A percentile compares a stretch with the other conserved stretches of the same genome.
phyloP scores from a whole-genome alignment of 2,888 invertebrate genomes.

The Auanema sp. region DNA sequence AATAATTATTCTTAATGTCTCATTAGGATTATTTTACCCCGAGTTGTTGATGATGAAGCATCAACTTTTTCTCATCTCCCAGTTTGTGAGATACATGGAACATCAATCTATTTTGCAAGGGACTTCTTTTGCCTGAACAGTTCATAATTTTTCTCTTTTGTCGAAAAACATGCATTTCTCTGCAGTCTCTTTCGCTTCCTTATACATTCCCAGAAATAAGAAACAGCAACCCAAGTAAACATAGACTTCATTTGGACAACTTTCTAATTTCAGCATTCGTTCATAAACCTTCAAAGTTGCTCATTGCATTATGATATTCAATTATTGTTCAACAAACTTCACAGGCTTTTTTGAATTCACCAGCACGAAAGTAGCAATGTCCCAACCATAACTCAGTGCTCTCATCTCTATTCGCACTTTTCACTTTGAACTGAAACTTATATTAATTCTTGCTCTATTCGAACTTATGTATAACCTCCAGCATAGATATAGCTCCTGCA shows the following conservation, averaged over 20 bases:
- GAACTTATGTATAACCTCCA: conserved; percentile 75
- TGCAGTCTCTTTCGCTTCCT: conserved; percentile 73
- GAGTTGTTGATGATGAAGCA: conserved; percentile 81
- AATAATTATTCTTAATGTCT: conserved; percentile 4
- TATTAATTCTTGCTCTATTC: background rate
- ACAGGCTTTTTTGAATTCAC: conserved; percentile 83
- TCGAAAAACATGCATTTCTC: conserved; percentile 64
- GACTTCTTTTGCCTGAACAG: conserved; percentile 68
- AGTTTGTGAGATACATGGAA: conserved; percentile 93
- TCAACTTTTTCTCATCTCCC: conserved; percentile 81
- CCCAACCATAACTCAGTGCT: conserved; percentile 77
- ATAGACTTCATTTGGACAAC: conserved; percentile 70
- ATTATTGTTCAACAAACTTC: conserved; percentile 68
- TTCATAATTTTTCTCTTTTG: background rate
- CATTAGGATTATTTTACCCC: conserved; percentile 65
- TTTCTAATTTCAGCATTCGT: conserved; percentile 68
- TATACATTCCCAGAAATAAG: conserved; percentile 87
- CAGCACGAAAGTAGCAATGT: conserved; percentile 92
- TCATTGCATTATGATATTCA: background rate
- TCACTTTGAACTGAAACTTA: conserved; percentile 26
- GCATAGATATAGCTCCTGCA: conserved; percentile 85
- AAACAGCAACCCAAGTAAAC: conserved; percentile 89
- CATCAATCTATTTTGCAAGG: conserved; percentile 77
- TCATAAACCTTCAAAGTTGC: conserved; percentile 66
- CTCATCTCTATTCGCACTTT: conserved; percentile 5